Percentiles rank a stretch among this genome's conserved stretches.
Evolutionary conservation across 2,888 invertebrate species (phyloP).

Genomic region (Monoplex corrugatus): DNA sequence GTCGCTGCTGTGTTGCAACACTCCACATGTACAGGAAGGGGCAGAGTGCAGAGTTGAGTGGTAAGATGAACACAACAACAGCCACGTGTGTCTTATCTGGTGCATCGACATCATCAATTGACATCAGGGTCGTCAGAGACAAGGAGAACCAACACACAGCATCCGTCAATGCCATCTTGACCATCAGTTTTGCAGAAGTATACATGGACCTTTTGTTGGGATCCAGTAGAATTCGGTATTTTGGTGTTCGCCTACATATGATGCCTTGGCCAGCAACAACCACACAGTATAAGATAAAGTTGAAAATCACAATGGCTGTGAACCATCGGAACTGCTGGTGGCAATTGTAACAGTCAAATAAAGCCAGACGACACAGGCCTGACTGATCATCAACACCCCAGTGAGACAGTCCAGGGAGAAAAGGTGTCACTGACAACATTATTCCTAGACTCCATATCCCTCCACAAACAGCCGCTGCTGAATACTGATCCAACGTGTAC

Average conservation of each 20-base stretch:
- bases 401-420: neutral
- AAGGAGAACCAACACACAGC: neutral
- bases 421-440: neutral
- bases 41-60: neutral
- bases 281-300: neutral
- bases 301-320: neutral
- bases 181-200: neutral
- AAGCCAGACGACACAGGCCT: slow-evolving; percentile 11
- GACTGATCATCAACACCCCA: neutral
- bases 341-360: neutral
- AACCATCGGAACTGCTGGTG: neutral
- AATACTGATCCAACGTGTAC: neutral
- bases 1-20: neutral
- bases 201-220: neutral
- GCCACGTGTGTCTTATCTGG: neutral
- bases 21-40: slow-evolving; percentile 10
- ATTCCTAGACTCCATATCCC: neutral
- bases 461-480: no score
- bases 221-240: neutral
- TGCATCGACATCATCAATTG: neutral
- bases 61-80: neutral
- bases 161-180: neutral
- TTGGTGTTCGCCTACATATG: neutral
- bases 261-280: neutral
- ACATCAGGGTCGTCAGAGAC: neutral